Conservation (phyloP, 1,140 invertebrate species). For the Cheumatopsyche charites region DNA sequence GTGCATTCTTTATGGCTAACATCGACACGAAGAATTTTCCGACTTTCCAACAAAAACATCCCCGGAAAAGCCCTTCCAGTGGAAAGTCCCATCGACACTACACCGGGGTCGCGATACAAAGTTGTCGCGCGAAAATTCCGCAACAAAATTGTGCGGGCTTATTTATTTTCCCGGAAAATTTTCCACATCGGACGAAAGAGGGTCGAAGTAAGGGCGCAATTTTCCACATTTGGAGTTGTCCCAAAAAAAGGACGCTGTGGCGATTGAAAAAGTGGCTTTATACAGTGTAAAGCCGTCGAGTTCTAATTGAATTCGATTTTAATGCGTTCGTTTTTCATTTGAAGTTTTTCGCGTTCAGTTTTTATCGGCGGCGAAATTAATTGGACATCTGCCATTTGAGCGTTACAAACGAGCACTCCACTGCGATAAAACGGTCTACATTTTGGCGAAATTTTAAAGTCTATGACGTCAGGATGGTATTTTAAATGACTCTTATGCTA, state of each 20-base stretch:
- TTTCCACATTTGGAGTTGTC: too few relatives aligned
- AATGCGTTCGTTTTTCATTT: constrained; percentile 5
- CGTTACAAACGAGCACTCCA: not conserved
- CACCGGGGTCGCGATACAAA: too few relatives aligned
- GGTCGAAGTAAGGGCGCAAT: too few relatives aligned
- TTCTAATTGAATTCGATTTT: not conserved
- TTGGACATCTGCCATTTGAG: not conserved
- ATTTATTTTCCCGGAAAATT: too few relatives aligned
- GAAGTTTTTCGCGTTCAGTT: not conserved
- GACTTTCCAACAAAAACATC: not conserved
- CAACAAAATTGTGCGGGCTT: too few relatives aligned
- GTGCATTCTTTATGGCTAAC: not conserved
- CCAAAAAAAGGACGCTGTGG: too few relatives aligned
- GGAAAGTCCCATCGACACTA: not conserved
- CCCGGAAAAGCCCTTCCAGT: not conserved
- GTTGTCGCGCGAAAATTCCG: too few relatives aligned
- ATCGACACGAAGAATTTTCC: not conserved
- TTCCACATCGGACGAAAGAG: too few relatives aligned
- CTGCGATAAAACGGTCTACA: too few relatives aligned
- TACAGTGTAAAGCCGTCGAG: not conserved
- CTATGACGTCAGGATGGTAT: too few relatives aligned
- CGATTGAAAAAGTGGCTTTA: not conserved
- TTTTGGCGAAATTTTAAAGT: too few relatives aligned
- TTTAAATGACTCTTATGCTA: too few relatives aligned
- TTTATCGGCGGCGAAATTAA: not conserved